Percentiles rank a stretch among this genome's conserved stretches.
Evolutionary conservation across 1,140 invertebrate species (phyloP).

Genomic region (Diachasmimorpha longicaudata): DNA sequence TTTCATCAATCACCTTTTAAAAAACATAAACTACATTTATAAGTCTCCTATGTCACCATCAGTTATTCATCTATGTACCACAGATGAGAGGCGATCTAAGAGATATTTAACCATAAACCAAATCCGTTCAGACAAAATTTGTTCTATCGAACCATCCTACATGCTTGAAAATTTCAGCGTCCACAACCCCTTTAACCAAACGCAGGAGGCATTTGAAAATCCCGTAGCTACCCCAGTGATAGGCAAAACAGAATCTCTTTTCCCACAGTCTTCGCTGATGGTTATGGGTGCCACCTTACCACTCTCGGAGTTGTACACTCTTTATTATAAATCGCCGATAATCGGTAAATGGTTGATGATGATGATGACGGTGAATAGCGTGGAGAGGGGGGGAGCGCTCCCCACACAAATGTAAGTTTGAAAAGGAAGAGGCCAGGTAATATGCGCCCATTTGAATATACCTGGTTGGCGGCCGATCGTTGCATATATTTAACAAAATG

Average conservation of each 20-base stretch:
- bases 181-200: neutral
- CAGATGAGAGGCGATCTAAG: neutral
- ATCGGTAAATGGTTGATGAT: constrained; percentile 34
- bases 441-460: constrained; percentile 56
- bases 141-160: neutral
- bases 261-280: constrained; percentile 50
- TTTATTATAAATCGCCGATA: constrained; percentile 58
- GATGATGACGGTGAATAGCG: constrained; percentile 8
- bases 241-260: constrained; percentile 51
- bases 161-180: neutral
- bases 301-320: neutral
- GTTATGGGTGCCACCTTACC: constrained; percentile 20
- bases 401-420: constrained; percentile 39
- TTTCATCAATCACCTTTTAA: too few relatives aligned
- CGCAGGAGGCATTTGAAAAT: neutral
- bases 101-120: neutral
- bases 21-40: too few relatives aligned
- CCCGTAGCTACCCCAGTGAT: constrained; percentile 32
- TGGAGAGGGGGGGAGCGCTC: constrained; percentile 26
- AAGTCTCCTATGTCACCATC: neutral
- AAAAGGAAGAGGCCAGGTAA: constrained; percentile 58
- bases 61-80: neutral
- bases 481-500: constrained; percentile 56
- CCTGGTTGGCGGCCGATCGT: constrained; percentile 42
- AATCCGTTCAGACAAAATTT: neutral